Conservation (phyloP, 2,888 invertebrate genomes). For the Callosobruchus maculatus region DNA sequence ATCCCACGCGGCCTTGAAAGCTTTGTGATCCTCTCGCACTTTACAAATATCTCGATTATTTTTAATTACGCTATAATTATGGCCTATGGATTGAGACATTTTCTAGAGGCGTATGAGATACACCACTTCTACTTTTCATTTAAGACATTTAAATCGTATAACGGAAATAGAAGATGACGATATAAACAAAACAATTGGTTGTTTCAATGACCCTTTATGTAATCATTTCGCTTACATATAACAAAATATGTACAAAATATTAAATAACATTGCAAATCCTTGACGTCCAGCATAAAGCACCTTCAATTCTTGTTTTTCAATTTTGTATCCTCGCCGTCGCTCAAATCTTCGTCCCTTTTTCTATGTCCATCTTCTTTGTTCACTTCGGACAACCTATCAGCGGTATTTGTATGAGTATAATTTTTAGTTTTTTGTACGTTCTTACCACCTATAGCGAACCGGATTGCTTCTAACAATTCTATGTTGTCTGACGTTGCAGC, state of each 20-base stretch:
- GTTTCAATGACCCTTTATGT: background rate
- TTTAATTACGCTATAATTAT: too few species aligned
- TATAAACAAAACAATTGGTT: background rate
- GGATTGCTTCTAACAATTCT: constrained; percentile 59
- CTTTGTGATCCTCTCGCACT: too few species aligned
- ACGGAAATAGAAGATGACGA: background rate
- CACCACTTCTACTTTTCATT: too few species aligned
- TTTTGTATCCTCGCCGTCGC: constrained; percentile 36
- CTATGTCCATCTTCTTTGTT: constrained; percentile 14
- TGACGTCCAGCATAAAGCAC: background rate
- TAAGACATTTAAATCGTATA: too few species aligned
- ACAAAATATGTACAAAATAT: constrained; percentile 14
- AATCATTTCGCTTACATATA: constrained; percentile 8
- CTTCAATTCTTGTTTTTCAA: constrained; percentile 45
- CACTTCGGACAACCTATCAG: constrained; percentile 26
- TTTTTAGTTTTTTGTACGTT: constrained; percentile 14
- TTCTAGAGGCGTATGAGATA: too few species aligned
- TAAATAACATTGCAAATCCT: background rate
- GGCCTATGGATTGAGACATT: too few species aligned
- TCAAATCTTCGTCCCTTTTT: constrained; percentile 24
- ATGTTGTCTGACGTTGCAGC: constrained; percentile 56
- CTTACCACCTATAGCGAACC: constrained; percentile 57
- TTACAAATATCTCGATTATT: too few species aligned
- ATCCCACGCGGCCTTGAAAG: too few species aligned
- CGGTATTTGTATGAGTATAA: constrained; percentile 19